phyloP scores from a whole-genome alignment of 2,113 vertebrate species.

The Ahaetulla prasina region DNA sequence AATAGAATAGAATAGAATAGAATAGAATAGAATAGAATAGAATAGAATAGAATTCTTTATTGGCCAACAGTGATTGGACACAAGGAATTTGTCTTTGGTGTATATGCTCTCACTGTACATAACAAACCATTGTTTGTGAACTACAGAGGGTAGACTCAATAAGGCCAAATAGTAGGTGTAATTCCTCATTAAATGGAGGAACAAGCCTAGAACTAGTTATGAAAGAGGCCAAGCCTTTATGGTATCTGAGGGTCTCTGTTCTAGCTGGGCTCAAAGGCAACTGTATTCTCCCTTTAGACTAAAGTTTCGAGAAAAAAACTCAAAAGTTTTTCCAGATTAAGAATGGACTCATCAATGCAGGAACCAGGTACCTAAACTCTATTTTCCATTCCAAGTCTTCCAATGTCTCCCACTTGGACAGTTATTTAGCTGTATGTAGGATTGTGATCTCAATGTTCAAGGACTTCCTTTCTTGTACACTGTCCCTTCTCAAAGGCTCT shows the following conservation, averaged over 20 bases:
- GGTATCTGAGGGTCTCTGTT: not conserved
- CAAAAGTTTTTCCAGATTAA: not conserved
- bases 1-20: too few species aligned
- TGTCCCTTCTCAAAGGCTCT: not conserved
- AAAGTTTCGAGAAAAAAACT: not conserved
- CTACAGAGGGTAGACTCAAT: not conserved
- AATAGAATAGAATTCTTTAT: too few species aligned
- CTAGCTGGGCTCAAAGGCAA: not conserved
- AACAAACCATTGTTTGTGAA: not conserved
- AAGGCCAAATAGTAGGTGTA: not conserved
- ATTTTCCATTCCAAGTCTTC: too few species aligned
- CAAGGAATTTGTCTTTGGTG: too few species aligned
- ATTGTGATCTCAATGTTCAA: not conserved
- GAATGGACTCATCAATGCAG: too few species aligned
- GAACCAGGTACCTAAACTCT: not conserved
- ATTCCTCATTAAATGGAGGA: not conserved
- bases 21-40: not conserved
- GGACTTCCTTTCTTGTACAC: not conserved
- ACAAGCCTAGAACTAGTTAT: not conserved
- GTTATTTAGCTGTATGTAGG: not conserved
- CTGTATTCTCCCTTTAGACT: not conserved
- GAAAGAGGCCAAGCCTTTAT: not conserved
- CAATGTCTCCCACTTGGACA: not conserved
- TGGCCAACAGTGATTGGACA: too few species aligned
- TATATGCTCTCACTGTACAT: too few species aligned